Base-by-base conservation (phyloP, 2,113 vertebrate species). In the Electrona antarctica region DNA sequence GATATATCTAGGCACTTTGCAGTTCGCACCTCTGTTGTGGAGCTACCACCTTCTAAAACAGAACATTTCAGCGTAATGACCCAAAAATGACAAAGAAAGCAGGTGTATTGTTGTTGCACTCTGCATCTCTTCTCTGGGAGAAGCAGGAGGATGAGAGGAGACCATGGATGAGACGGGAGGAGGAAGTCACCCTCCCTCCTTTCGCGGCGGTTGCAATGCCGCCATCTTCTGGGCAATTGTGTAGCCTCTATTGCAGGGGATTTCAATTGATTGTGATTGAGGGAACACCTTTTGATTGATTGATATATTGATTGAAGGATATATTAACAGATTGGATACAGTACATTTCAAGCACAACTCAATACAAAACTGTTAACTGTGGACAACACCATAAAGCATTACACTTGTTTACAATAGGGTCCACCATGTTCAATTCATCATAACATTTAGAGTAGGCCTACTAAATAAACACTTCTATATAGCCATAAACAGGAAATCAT, bases 181-280 rank as follows among this genome's bases (percentile, higher is more conserved):
- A 84, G 73, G 76, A 86, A 85, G 85, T 78, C 33, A 41, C 33
- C 33, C 33, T 41, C 80, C 86, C 80, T 57, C 88, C 85, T 89
- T 62, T 21, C 21, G 33, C 52, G 8, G 14, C 56, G 60, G 59
- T 14, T 14, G 13, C 60, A 88, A 84, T 71, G 73, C 10, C 64
- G 84, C 82, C 90, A 86, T 70, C 91, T 81, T 56, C 51, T 74
- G 90, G 82, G 2, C 15, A 8, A 2, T 13, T 15, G 2, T 58
- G 41, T 61, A 14, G 33, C 33, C 33, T 41, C 3, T 41, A 41
- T 1, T 1, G 15, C 4, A 21, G 21, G 21, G 21, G 21, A 2
- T 21, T 21, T 21, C 21, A 21, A 21, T 21, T 21, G 21, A 21
- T 21, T 21, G 21, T 21, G 21, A 21, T 1, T 21, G 21, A 21